Evolutionary conservation across 2,113 vertebrate species (phyloP), one percentile per base, ranked within the genome.

Genomic region (Campylomormyrus tamandua): DNA sequence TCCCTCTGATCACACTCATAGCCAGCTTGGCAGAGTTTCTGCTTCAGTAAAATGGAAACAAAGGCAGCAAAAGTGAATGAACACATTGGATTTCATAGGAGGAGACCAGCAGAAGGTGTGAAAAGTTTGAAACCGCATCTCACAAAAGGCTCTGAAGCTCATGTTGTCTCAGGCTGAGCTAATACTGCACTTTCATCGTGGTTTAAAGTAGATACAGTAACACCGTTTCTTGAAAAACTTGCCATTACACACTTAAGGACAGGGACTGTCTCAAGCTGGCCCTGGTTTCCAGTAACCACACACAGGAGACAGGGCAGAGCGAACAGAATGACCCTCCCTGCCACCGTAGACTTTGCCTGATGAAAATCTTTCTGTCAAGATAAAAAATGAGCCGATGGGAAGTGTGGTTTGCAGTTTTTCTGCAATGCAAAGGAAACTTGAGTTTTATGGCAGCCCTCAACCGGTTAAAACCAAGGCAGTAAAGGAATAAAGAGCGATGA

Each of bases 391-490:
- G 45, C 83, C 46, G 83, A 84, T 48, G 21, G 83, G 83, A 84
- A 84, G 39, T 84, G 45, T 48, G 39, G 83, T 48, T 45, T 35
- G 8, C 49, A 89, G 77, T 89, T 84, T 88, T 88, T 90, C 77
- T 42, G 74, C 74, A 83, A 50, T 85, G 89, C 88, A 46, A 89
- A 89, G 90, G 92, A 53, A 53, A 53, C n/a, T 21, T 24, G 89
- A 90, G 90, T 91, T 91, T 91, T 92, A 92, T 52, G 83, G 89
- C 53, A 19, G 85, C n/a, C 49, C 31, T 52, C 50, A 56, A 31
- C 15, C 31, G 13, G 50, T 53, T 31, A 53, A 35, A 87, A 56
- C 90, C 27, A 88, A 31, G 84, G 83, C 45, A 45, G 83, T 84
- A 84, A 90, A 88, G 19, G 27, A 66, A 49, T 87, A 39, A 89